Conservation (phyloP, 1,140 invertebrate genomes). For the Melanaphis sacchari region DNA sequence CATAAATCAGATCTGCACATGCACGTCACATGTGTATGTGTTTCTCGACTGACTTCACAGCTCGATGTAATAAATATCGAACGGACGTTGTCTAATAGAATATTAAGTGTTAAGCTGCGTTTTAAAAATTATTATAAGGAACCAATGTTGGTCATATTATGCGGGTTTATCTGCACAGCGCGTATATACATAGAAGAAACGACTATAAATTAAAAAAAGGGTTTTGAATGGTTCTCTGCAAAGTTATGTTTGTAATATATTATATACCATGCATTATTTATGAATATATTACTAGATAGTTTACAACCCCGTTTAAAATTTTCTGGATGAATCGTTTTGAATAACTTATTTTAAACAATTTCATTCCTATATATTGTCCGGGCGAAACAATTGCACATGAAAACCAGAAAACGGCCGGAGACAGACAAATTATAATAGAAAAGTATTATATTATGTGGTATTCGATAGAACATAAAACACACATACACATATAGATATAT, state of each 20-base stretch:
- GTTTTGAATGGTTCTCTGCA: not conserved
- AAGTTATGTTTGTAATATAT: not conserved
- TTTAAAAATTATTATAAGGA: conserved; percentile 12
- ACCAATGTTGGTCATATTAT: conserved; percentile 12
- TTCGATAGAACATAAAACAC: not conserved
- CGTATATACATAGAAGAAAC: not conserved
- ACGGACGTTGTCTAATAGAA: not conserved
- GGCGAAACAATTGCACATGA: not conserved
- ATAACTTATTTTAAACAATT: not conserved
- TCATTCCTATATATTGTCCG: not conserved
- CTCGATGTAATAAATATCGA: not conserved
- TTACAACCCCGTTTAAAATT: conserved; percentile 15
- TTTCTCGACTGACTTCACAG: not conserved
- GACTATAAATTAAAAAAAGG: conserved; percentile 16
- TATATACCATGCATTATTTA: not conserved
- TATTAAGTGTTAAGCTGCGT: not conserved
- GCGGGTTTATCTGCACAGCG: not conserved
- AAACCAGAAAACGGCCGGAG: conserved; percentile 21
- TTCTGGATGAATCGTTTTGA: conserved; percentile 35
- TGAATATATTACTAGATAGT: conserved; percentile 26
- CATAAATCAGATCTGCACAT: not conserved
- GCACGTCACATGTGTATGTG: not conserved
- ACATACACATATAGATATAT: not conserved
- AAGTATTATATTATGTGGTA: conserved; percentile 2
- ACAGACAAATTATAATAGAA: conserved; percentile 20